Percentiles rank a stretch among this genome's conserved stretches.
These are phyloP conservation scores for Eufriesea mexicana DNA, from an alignment of 1,140 invertebrate genomes.

Conservation along the genomic window DNA sequence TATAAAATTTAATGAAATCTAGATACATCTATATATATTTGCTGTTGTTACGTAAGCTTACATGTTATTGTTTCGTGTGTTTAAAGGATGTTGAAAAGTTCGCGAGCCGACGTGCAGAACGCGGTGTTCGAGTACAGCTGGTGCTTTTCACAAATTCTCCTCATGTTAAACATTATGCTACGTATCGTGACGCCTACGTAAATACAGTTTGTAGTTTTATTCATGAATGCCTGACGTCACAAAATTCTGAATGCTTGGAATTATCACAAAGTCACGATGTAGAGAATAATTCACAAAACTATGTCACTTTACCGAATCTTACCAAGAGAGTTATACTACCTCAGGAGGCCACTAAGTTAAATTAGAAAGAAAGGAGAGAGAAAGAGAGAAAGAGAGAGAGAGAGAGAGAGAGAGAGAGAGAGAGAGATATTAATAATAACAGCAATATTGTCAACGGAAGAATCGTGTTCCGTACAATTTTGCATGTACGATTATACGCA, in stretches of 20 bases:
- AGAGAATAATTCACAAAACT: conserved; percentile 30
- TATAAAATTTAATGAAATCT: no score
- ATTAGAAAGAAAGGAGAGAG: conserved; percentile 39
- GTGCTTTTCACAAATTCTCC: conserved; percentile 87
- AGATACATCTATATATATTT: no score
- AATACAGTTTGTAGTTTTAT: conserved; percentile 85
- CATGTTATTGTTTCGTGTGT: background rate
- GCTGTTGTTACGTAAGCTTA: background rate
- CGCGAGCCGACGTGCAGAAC: conserved; percentile 82
- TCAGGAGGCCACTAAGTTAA: conserved; percentile 64
- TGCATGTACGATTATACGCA: background rate
- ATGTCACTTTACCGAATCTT: conserved; percentile 53
- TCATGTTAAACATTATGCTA: conserved; percentile 87
- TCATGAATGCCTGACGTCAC: conserved; percentile 82
- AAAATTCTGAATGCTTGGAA: conserved; percentile 22
- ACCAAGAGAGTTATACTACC: conserved; percentile 72
- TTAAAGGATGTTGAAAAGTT: conserved; percentile 85
- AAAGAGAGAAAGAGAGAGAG: no score
- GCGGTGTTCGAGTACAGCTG: conserved; percentile 84
- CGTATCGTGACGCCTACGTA: conserved; percentile 85
- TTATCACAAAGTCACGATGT: conserved; percentile 31
- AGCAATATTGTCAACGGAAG: conserved; percentile 23
- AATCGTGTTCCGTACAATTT: background rate
- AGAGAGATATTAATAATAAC: conserved; percentile 33
- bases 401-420: background rate